phyloP scores from a whole-genome alignment of 2,797 vertebrate genomes.

The Micromesistius poutassou region DNA sequence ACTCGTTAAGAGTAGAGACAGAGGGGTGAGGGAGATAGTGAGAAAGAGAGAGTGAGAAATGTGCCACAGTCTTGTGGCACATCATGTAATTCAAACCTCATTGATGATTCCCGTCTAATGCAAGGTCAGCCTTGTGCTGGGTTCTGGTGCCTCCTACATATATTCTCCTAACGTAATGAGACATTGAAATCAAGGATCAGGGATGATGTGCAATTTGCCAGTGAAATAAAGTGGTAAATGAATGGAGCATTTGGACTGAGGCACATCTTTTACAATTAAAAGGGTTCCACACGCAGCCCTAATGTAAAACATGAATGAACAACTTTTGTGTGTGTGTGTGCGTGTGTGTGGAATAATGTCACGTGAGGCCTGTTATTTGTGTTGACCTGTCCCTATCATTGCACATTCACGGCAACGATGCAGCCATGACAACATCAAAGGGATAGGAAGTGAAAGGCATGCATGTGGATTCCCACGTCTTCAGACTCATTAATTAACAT shows the following conservation, averaged over 20 bases:
- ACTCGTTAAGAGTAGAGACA: background rate
- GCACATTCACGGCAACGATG: background rate
- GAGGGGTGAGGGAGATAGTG: background rate
- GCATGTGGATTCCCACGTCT: background rate
- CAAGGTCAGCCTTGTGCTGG: slow-evolving; percentile 31
- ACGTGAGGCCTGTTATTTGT: background rate
- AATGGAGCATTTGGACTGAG: no score
- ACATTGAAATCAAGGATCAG: slow-evolving; percentile 39
- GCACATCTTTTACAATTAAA: no score
- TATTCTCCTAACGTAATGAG: slow-evolving; percentile 9
- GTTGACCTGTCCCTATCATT: background rate
- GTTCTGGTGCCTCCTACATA: slow-evolving; percentile 11
- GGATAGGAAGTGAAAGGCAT: background rate
- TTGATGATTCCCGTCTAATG: slow-evolving; percentile 28
- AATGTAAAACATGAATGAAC: background rate
- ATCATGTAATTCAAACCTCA: slow-evolving; percentile 23
- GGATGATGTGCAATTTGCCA: slow-evolving; percentile 11
- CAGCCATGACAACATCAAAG: background rate
- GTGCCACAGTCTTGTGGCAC: slow-evolving; percentile 4
- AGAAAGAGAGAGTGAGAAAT: background rate
- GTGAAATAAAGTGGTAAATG: no score
- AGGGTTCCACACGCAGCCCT: background rate
- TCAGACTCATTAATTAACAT: background rate
- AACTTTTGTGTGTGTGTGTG: background rate
- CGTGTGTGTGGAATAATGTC: no score